A percentile compares a stretch with the other conserved stretches of the same genome.
These are phyloP conservation scores for Echinops telfairi DNA, from an alignment of 2,113 vertebrate species.

Conservation along the genomic window DNA sequence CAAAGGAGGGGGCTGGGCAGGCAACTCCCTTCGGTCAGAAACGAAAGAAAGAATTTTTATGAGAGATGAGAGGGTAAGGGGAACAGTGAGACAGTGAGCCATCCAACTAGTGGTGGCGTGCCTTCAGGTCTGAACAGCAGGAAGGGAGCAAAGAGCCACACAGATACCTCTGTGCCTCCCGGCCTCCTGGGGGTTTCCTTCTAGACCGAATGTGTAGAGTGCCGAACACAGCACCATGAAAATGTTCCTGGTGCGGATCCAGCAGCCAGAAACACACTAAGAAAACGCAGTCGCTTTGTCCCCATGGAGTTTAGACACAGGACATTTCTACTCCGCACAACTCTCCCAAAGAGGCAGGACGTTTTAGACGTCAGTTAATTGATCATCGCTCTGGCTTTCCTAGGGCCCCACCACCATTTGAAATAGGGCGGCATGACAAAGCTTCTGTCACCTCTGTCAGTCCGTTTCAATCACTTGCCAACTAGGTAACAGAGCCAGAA, in stretches of 20 bases:
- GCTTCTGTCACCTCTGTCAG: slow-evolving; percentile 19
- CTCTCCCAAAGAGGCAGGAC: neutral
- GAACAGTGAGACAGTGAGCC: neutral
- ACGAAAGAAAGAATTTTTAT: neutral
- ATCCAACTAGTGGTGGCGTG: neutral
- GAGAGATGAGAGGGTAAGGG: neutral
- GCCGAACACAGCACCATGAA: neutral
- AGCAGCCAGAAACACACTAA: neutral
- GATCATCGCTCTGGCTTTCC: neutral
- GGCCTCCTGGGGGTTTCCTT: neutral
- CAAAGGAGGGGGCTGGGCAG: neutral
- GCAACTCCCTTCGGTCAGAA: neutral
- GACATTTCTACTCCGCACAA: neutral
- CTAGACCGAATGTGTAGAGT: neutral
- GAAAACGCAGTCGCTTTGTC: neutral
- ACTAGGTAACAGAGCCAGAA: slow-evolving; percentile 60
- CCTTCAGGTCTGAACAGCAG: neutral
- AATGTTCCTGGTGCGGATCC: neutral
- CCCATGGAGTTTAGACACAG: neutral
- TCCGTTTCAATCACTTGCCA: slow-evolving; percentile 67
- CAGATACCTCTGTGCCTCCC: neutral
- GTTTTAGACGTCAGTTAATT: neutral
- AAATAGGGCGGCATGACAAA: neutral
- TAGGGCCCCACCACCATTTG: neutral
- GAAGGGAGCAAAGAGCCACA: neutral